phyloP scores from a whole-genome alignment of 2,113 vertebrate genomes.

The Sinocyclocheilus maitianheensis region DNA sequence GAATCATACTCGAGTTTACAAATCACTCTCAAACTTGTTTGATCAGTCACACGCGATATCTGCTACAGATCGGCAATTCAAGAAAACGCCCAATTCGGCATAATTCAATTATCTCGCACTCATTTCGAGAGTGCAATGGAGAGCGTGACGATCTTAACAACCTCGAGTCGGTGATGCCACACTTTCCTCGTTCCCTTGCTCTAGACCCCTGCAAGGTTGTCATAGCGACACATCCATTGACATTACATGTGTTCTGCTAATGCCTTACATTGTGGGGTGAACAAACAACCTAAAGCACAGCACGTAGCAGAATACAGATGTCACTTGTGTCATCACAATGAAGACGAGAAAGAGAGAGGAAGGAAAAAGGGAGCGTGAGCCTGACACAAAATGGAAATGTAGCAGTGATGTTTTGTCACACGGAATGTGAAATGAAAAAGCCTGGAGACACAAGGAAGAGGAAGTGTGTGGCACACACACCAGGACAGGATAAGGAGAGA shows the following conservation, averaged over 20 bases:
- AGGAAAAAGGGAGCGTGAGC: conserved; percentile 14
- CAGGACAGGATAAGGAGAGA: conserved; percentile 22
- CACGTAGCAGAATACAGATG: conserved; percentile 51
- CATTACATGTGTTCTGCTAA: conserved; percentile 65
- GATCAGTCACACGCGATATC: conserved; percentile 4
- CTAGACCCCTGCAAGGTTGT: conserved; percentile 61
- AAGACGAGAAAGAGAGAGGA: background rate
- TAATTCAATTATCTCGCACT: conserved; percentile 32
- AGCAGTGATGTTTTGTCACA: conserved; percentile 7
- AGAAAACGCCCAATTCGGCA: background rate
- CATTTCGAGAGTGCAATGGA: conserved; percentile 15
- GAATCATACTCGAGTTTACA: conserved; percentile 8
- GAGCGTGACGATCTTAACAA: conserved; percentile 42
- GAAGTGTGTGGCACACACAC: background rate
- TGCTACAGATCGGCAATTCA: conserved; percentile 23
- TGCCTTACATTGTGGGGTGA: conserved; percentile 49
- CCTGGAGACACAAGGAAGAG: conserved; percentile 17
- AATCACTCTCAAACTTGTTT: conserved; percentile 4
- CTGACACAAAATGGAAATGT: conserved; percentile 14
- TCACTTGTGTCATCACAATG: conserved; percentile 19
- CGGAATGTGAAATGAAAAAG: background rate
- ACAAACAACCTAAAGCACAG: conserved; percentile 41
- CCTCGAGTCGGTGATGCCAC: background rate
- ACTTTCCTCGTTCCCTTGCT: conserved; percentile 36
- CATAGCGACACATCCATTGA: conserved; percentile 61